Conservation (phyloP, 2,797 vertebrate species). For the Xerus rutilus region DNA sequence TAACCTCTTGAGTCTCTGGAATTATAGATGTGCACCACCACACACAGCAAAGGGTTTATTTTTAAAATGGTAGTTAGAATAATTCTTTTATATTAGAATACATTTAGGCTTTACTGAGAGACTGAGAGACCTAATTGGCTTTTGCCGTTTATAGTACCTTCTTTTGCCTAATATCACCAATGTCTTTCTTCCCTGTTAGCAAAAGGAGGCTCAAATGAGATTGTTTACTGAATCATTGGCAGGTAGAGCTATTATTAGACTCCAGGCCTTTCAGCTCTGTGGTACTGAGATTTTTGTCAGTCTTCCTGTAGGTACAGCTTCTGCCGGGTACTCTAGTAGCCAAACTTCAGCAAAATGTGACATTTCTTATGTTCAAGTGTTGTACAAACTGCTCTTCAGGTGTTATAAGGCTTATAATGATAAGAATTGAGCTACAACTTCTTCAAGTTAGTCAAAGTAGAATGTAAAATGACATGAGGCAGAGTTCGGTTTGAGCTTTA, state of each 20-base stretch:
- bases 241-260: not conserved
- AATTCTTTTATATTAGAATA: slow-evolving; percentile 17
- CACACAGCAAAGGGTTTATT: not conserved
- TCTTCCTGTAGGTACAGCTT: not conserved
- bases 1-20: too few relatives aligned
- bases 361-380: slow-evolving; percentile 8
- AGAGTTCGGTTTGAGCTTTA: slow-evolving; percentile 32
- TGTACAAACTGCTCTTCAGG: not conserved
- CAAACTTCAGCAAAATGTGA: slow-evolving; percentile 40
- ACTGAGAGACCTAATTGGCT: not conserved
- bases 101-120: not conserved
- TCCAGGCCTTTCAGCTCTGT: not conserved
- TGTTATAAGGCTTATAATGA: not conserved
- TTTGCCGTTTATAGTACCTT: not conserved
- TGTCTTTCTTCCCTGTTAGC: not conserved
- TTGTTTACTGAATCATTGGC: not conserved
- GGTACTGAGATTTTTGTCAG: not conserved
- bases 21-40: too few relatives aligned
- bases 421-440: not conserved
- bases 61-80: not conserved
- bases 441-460: not conserved
- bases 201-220: not conserved
- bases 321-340: not conserved
- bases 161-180: slow-evolving; percentile 1
- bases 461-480: not conserved